Evolutionary conservation across 2,797 vertebrate genomes (phyloP), one percentile per base, ranked within the genome.

Genomic region (Pygocentrus nattereri): DNA sequence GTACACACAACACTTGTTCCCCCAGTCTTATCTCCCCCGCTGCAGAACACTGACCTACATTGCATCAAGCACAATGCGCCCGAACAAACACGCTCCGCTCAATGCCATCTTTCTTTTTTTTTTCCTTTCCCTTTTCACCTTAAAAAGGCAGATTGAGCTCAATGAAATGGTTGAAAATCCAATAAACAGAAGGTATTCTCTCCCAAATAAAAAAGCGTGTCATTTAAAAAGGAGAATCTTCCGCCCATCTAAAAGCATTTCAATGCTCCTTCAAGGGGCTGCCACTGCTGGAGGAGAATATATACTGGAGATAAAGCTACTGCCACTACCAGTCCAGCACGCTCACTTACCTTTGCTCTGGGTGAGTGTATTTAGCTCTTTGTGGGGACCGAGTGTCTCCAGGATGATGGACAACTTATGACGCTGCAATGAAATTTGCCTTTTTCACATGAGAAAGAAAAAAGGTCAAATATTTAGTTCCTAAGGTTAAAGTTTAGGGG

Each of bases 41-140:
- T 96, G 97, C 98, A 99, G 98, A 97, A 98, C 95, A 96, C 96
- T 98, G 98, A 98, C 98, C 98, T 98, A 98, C 98, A 98, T 99
- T 97, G 95, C 97, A 96, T 96, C 96, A 96, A 97, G 97, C 96
- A 98, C 96, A 99, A 99, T 98, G 95, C 96, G 95, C 52, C 96
- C 95, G 95, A 96, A 96, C 96, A 97, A 97, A 97, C 97, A 95
- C 93, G 93, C 95, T 95, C 95, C 93, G 95, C 96, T 97, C 96
- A 97, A 97, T 97, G 96, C 96, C 95, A 95, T 58, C 74, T 81
- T 47, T 47, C 41, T 95, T 95, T 96, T 96, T 95, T 73, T 78
- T 38, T 49, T 31, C 95, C 95, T 95, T 96, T 96, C 97, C 95
- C 96, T 96, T 97, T 96, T 97, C 94, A 95, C 97, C 96, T 97